A percentile compares a stretch with the other conserved stretches of the same genome.
phyloP scores from a whole-genome alignment of 1,140 invertebrate genomes.

The Bathynomus jamesi region DNA sequence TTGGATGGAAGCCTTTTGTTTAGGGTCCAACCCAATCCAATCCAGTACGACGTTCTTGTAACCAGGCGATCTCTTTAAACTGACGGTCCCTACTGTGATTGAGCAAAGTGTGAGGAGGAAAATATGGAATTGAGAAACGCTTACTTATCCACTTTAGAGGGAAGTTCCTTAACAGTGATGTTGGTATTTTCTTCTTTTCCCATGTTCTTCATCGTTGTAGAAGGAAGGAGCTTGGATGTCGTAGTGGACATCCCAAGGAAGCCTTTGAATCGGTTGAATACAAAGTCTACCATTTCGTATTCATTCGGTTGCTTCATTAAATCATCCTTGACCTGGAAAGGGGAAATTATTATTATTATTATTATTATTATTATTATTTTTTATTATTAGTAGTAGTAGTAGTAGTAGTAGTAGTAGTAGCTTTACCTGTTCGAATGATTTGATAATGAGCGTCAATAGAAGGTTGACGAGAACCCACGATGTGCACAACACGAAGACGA shows the following conservation, averaged over 20 bases:
- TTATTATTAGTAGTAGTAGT: too few relatives aligned
- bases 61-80: too few relatives aligned
- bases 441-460: slow-evolving; percentile 51
- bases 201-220: neutral
- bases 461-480: slow-evolving; percentile 51
- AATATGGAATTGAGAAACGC: neutral
- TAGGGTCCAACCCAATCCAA: too few relatives aligned
- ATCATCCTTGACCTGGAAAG: slow-evolving; percentile 39
- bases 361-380: neutral
- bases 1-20: too few relatives aligned
- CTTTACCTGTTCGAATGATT: slow-evolving; percentile 44
- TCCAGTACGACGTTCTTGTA: too few relatives aligned
- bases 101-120: too few relatives aligned
- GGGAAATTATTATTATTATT: neutral
- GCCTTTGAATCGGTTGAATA: slow-evolving; percentile 38
- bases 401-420: neutral
- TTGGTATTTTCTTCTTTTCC: slow-evolving; percentile 1
- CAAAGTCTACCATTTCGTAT: slow-evolving; percentile 41
- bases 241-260: slow-evolving; percentile 27
- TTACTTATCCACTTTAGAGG: slow-evolving; percentile 29
- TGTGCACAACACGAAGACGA: slow-evolving; percentile 48
- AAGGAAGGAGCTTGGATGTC: neutral
- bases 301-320: slow-evolving; percentile 39
- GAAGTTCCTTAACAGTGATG: slow-evolving; percentile 10
- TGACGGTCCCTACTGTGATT: too few relatives aligned